Conservation (phyloP, 1,140 invertebrate genomes). For the Lepidurus arcticus region DNA sequence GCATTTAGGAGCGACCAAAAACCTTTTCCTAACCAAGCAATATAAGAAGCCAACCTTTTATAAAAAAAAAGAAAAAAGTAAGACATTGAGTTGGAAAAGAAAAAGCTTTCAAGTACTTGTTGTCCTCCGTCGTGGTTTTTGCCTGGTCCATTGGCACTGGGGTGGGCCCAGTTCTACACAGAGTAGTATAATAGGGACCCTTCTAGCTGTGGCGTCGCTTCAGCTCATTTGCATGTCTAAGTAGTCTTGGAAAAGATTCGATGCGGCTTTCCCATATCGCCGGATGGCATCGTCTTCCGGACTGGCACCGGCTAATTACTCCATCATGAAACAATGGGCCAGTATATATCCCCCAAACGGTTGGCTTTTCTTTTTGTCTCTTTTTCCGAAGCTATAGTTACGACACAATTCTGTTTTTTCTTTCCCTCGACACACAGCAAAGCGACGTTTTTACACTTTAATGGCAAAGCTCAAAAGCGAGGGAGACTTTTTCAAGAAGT, state of each 20-base stretch:
- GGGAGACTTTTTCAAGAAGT: neutral
- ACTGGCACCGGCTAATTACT: slow-evolving; percentile 13
- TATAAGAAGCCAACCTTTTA: neutral
- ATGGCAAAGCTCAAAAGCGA: neutral
- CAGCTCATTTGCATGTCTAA: slow-evolving; percentile 18
- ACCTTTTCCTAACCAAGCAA: neutral
- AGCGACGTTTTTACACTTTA: neutral
- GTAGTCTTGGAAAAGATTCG: neutral
- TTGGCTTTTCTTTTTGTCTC: neutral
- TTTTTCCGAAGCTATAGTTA: neutral
- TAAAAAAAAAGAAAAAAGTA: neutral
- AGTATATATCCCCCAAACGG: neutral
- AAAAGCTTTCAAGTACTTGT: slow-evolving; percentile 8
- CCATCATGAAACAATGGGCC: slow-evolving; percentile 10
- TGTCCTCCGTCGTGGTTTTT: neutral
- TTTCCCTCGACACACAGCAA: too few species aligned
- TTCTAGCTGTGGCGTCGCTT: neutral
- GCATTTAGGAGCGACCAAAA: neutral
- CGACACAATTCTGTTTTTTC: neutral
- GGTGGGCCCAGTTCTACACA: slow-evolving; percentile 5
- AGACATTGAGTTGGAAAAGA: neutral
- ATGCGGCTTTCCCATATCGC: neutral
- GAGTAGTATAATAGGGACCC: neutral
- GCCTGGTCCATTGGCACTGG: neutral
- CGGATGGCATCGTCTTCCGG: slow-evolving; percentile 20